These are phyloP conservation scores for Tetranychus piercei DNA, from an alignment of 2,888 invertebrate species.

Conservation along the genomic window DNA sequence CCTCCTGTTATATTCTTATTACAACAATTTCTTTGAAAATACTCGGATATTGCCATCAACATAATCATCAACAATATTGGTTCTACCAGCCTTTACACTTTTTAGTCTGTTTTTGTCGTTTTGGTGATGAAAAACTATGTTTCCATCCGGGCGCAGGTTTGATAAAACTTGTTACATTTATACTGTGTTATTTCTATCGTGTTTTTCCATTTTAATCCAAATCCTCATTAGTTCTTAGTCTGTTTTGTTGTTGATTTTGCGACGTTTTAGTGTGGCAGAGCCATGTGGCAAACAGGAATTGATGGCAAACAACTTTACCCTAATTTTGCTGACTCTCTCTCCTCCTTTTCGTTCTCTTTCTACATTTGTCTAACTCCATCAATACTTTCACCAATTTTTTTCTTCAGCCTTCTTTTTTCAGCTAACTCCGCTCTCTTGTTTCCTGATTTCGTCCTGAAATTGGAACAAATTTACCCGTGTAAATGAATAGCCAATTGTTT, in stretches of 20 bases:
- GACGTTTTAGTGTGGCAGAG: background rate
- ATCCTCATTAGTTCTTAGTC: background rate
- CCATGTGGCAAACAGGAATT: background rate
- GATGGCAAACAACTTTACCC: slow-evolving; percentile 4
- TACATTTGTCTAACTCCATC: background rate
- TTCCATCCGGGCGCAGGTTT: background rate
- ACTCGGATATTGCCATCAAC: slow-evolving; percentile 1
- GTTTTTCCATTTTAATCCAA: background rate
- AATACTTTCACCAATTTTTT: slow-evolving; percentile 2
- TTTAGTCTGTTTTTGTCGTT: background rate
- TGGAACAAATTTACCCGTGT: background rate
- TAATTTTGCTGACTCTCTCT: background rate
- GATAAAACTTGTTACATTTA: background rate
- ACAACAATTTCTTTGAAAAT: background rate
- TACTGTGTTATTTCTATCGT: background rate
- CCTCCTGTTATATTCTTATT: background rate
- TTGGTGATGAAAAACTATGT: background rate
- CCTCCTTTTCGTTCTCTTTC: slow-evolving; percentile 6
- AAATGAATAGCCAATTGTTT: background rate
- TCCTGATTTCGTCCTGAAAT: background rate
- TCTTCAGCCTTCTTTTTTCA: background rate
- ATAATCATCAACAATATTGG: background rate
- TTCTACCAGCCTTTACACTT: background rate
- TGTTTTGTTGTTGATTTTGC: background rate
- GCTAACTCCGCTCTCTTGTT: background rate